Base-by-base conservation (phyloP, 2,888 invertebrate genomes). In the Phlogophora meticulosa region DNA sequence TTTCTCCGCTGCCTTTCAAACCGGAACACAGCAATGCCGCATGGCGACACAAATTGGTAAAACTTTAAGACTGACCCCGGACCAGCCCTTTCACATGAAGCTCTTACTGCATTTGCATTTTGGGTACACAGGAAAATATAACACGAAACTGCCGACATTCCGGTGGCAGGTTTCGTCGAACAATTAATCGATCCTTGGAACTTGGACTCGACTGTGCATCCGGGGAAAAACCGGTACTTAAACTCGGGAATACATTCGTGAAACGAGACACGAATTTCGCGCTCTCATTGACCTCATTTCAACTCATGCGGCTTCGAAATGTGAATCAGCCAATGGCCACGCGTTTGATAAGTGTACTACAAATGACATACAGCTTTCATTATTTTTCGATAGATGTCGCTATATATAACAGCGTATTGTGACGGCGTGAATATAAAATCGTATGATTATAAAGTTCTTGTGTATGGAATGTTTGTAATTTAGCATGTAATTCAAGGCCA, bases 211-310 rank as follows among this genome's bases (percentile, higher is more conserved):
- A 42, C 42, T 42, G 42, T n/a, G 11, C 48, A 43, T 36, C 24
- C 13, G 22, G 34, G 52, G 45, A 11, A 52, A 62, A 70, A 76
- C 76, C 76, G 36, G 62, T 42, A 56, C 36, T n/a, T 17, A 36
- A 48, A 60, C 34, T 36, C 76, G 48, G 53, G 52, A 61, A 51
- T 22, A 43, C 22, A 38, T 48, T 28, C 28, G 17, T 13, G 22
- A 53, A 42, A 40, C 56, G 49, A 38, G 36, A 17, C 17, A 38
- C 34, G 51, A 76, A 63, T 46, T 69, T 42, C 13, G 43, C 53
- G 22, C 67, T 68, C 43, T 68, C 69, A 75, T 75, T 75, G 72
- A 40, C 69, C 59, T 49, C 36, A 65, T 43, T 62, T 55, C 15
- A 38, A 55, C 52, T 42, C 48, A 13, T 64, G 55, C 17, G 57